Evolutionary conservation across 2,888 invertebrate genomes (phyloP), one percentile per base, ranked within the genome.

Genomic region (Synergus itoensis): DNA sequence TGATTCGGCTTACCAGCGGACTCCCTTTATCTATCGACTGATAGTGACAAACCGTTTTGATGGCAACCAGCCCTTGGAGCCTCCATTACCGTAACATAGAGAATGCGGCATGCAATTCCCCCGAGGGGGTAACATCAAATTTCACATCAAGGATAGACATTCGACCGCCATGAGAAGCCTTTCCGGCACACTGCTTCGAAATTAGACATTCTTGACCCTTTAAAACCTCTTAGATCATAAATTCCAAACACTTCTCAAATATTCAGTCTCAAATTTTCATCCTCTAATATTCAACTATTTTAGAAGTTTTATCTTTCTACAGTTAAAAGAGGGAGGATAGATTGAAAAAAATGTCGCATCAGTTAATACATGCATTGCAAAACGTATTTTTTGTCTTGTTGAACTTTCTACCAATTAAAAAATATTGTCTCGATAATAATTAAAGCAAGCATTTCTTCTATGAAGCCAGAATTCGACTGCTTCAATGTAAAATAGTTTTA

Each of bases 21-120:
- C 81, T 84, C 84, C 86, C 87, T 87, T 87, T 89, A 88, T 88
- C 88, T 85, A 77, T 82, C 80, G 80, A 62, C 80, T 69, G 84
- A 82, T 87, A 88, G 84, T 86, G 86, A 86, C 85, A 86, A 86
- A 87, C 85, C 83, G 84, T 85, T 86, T 80, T 77, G 81, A 84
- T 28, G 83, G 84, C 84, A 85, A 85, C 84, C 83, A 85, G 86
- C 80, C 85, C 80, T 85, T 21, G 62, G 84, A 80, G 79, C 45
- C 43, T 45, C 78, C 64, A 81, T 79, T 80, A 80, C 64, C 73
- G n/a, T 64, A 41, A 60, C 62, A 28, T 40, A 40, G 77, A 62
- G 79, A 77, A 80, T 60, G 80, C 45, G 76, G 41, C 62, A 53
- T 75, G 18, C n/a, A 48, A 73, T 73, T 73, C 53, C 53, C 73